These are phyloP conservation scores for Portevinia maculata DNA, from an alignment of 2,888 invertebrate species.

Conservation along the genomic window DNA sequence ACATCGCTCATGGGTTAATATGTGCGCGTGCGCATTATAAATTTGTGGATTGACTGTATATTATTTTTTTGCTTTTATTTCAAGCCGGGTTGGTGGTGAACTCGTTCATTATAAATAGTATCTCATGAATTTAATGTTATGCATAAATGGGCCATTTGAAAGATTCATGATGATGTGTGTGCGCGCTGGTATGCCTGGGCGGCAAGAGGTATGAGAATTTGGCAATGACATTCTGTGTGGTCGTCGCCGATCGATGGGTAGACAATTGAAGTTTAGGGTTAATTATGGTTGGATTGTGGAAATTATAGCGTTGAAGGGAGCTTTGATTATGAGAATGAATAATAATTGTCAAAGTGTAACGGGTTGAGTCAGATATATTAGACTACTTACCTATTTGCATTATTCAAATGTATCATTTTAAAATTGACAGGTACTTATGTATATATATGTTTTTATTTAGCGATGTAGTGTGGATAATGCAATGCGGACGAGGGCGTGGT, in stretches of 20 bases:
- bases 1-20: conserved; percentile 65
- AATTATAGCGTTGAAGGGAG: conserved; percentile 35
- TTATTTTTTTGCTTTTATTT: not conserved
- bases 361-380: conserved; percentile 1
- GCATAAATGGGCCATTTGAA: conserved; percentile 60
- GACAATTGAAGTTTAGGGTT: not conserved
- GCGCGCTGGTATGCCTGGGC: conserved; percentile 21
- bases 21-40: conserved; percentile 65
- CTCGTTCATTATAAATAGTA: conserved; percentile 67
- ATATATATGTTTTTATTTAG: too few species aligned
- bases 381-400: not conserved
- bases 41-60: conserved; percentile 13
- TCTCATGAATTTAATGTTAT: conserved; percentile 65
- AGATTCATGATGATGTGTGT: conserved; percentile 65
- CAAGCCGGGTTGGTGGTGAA: conserved; percentile 37
- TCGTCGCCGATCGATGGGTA: not conserved
- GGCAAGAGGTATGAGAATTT: conserved; percentile 3
- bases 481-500: too few species aligned
- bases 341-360: conserved; percentile 35
- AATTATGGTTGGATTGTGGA: not conserved
- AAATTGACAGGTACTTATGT: too few species aligned
- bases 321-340: conserved; percentile 9
- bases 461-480: too few species aligned
- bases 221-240: conserved; percentile 70
- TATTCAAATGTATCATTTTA: not conserved